phyloP scores from a whole-genome alignment of 2,113 vertebrate genomes.

The Lepus europaeus region DNA sequence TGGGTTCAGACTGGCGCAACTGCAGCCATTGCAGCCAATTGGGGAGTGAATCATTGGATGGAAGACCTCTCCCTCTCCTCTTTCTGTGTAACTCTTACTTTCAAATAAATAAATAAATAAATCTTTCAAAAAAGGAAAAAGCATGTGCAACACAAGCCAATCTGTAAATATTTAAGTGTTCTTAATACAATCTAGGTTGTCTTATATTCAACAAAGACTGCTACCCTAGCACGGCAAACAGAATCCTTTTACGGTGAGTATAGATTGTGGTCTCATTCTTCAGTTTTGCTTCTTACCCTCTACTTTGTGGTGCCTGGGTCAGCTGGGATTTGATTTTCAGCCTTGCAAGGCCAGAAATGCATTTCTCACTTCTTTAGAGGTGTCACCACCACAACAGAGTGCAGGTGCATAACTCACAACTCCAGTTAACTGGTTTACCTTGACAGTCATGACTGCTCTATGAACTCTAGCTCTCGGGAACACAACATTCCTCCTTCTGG shows the following conservation, averaged over 20 bases:
- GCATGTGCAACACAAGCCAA: background rate
- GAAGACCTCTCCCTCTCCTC: no score
- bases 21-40: no score
- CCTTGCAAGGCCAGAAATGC: background rate
- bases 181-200: constrained; percentile 13
- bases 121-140: no score
- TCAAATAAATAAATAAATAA: no score
- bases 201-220: constrained; percentile 14
- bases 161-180: constrained; percentile 53
- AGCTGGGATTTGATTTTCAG: constrained; percentile 23
- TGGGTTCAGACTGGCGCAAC: no score
- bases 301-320: constrained; percentile 16
- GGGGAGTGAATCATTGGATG: no score
- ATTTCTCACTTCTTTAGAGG: background rate
- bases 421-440: background rate
- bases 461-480: background rate
- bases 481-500: background rate
- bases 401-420: background rate
- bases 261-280: constrained; percentile 24
- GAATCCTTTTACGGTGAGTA: constrained; percentile 2
- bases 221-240: background rate
- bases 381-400: background rate
- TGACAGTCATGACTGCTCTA: background rate
- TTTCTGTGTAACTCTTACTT: no score
- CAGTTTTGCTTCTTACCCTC: constrained; percentile 33